Conservation (phyloP, 1,140 invertebrate species). For the Pseudomyrmex flavicornis region DNA sequence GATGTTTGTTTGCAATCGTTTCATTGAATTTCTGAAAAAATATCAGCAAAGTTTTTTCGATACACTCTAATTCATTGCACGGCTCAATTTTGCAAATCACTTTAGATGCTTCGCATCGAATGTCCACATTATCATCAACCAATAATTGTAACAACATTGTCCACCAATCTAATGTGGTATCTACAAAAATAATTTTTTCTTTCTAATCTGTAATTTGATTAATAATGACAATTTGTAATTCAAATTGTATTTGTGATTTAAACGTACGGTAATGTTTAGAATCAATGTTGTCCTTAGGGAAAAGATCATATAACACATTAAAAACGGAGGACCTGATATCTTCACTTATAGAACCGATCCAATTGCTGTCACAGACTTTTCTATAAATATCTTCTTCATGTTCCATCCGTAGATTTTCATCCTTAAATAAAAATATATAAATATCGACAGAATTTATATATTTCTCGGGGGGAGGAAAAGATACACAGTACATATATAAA, state of each 20-base stretch:
- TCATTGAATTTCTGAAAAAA: conserved; percentile 75
- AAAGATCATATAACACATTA: conserved; percentile 70
- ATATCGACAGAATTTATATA: conserved; percentile 2
- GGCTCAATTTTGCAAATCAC: conserved; percentile 65
- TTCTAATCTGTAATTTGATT: not conserved
- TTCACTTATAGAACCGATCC: conserved; percentile 69
- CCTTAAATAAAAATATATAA: conserved; percentile 46
- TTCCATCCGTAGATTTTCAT: conserved; percentile 29
- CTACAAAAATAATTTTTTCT: conserved; percentile 41
- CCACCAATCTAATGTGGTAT: conserved; percentile 77
- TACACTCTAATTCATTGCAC: conserved; percentile 53
- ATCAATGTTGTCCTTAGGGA: conserved; percentile 20
- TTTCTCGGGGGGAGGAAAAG: not conserved
- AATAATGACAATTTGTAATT: not conserved
- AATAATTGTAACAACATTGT: conserved; percentile 77
- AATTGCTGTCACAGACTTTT: conserved; percentile 72
- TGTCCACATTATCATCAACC: conserved; percentile 75
- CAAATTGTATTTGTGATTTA: conserved; percentile 17
- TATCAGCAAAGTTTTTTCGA: conserved; percentile 54
- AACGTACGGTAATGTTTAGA: conserved; percentile 65
- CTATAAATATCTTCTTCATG: conserved; percentile 67
- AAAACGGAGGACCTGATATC: conserved; percentile 75
- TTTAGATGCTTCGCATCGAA: conserved; percentile 70
- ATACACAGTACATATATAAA: conserved; percentile 37
- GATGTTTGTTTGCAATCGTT: conserved; percentile 47